A percentile compares a stretch with the other conserved stretches of the same genome.
phyloP scores from a whole-genome alignment of 2,113 vertebrate genomes.

The Myxocyprinus asiaticus region DNA sequence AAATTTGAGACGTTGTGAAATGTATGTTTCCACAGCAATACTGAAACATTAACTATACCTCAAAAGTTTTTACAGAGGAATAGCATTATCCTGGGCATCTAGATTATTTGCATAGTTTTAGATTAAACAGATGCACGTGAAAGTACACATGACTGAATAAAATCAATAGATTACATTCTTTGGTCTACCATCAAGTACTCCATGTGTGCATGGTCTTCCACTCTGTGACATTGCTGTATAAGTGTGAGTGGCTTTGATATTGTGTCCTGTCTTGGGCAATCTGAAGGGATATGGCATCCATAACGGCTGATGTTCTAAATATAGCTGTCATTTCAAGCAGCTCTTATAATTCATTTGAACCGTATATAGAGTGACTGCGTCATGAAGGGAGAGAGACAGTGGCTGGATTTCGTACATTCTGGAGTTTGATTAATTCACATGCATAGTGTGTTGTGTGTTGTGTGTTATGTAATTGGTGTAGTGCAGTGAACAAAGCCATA shows the following conservation, averaged over 20 bases:
- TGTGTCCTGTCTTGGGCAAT: slow-evolving; percentile 34
- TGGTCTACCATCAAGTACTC: neutral
- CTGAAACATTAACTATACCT: neutral
- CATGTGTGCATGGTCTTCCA: neutral
- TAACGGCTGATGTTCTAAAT: slow-evolving; percentile 3
- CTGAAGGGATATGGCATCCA: neutral
- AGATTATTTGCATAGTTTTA: neutral
- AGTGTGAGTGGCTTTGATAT: slow-evolving; percentile 17
- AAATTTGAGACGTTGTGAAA: too few relatives aligned
- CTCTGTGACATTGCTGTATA: neutral
- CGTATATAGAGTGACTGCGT: slow-evolving; percentile 11
- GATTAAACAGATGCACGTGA: neutral
- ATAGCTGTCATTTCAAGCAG: slow-evolving; percentile 24
- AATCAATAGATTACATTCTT: neutral
- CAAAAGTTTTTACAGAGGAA: neutral
- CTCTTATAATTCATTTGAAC: slow-evolving; percentile 13
- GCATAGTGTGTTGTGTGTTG: neutral
- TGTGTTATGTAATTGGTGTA: slow-evolving; percentile 2
- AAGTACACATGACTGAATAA: neutral
- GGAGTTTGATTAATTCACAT: slow-evolving; percentile 7
- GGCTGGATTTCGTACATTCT: neutral
- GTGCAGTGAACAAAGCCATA: neutral
- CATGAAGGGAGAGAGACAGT: neutral
- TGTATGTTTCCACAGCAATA: too few relatives aligned
- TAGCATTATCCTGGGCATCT: neutral